Percentiles rank a stretch among this genome's conserved stretches.
Conservation (phyloP, 2,113 vertebrate species). For the Prunella fulvescens region DNA sequence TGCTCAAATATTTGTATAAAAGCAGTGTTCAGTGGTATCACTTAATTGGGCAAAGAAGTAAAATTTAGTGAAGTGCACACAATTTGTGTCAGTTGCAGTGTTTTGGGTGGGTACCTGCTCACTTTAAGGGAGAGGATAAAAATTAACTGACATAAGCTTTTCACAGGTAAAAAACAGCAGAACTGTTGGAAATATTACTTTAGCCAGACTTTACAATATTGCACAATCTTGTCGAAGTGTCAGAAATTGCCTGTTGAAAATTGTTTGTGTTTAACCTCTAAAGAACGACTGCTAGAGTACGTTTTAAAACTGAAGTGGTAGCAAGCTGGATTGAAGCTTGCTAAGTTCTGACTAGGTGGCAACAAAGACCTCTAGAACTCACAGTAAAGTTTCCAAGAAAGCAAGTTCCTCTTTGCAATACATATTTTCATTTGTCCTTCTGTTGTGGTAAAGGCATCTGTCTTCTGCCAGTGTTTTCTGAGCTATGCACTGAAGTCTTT, state of each 20-base stretch:
- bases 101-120: neutral
- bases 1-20: neutral
- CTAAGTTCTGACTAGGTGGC: neutral
- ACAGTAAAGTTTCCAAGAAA: neutral
- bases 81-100: neutral
- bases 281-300: neutral
- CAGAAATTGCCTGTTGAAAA: neutral
- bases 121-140: neutral
- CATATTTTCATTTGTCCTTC: neutral
- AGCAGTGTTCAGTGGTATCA: neutral
- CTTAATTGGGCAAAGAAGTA: neutral
- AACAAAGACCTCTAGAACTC: neutral
- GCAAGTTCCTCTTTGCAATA: neutral
- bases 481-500: neutral
- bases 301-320: neutral
- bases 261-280: neutral
- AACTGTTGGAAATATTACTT: neutral
- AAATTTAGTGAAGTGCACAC: neutral
- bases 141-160: neutral
- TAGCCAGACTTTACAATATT: neutral
- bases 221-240: neutral
- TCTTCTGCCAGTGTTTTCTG: neutral
- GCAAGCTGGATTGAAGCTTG: neutral
- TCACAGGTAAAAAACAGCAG: neutral
- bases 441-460: neutral